Evolutionary conservation across 2,888 invertebrate genomes (phyloP), one percentile per base, ranked within the genome.

Genomic region (Crematogaster levior): DNA sequence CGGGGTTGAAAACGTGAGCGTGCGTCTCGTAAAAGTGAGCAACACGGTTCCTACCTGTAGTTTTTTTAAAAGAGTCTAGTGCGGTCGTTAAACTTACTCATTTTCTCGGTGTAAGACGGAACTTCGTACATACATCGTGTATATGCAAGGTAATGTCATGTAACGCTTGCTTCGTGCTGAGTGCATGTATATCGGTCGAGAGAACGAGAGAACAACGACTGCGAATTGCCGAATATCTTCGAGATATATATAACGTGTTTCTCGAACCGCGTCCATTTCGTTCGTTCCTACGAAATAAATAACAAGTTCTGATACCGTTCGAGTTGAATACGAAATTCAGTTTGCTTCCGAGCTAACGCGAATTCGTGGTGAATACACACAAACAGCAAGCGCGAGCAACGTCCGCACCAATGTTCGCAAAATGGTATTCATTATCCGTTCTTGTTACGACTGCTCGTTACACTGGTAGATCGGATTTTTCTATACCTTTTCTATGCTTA

Each of bases 31-130:
- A 63, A 66, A 61, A 48, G 75, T 68, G 61, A 82, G 88, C 88
- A 21, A 68, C 66, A 48, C 56, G 61, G 80, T 68, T 51, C 30
- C 65, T 81, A 18, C 24, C 43, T 10, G 82, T 51, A 80, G 81
- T 90, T 89, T 88, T 88, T 83, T 81, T 75, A 85, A 74, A 86
- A 88, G 82, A 81, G 85, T 80, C 83, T 30, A 27, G 68, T 53
- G 56, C 56, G 84, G 84, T 85, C 86, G 90, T 89, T 88, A 90
- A 89, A 86, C 84, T 81, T 60, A 66, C 84, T 77, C 83, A 60
- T 81, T 83, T 88, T 83, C 84, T 81, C 72, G 61, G 43, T 40
- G 34, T 61, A 61, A 70, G 77, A 48, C 9, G 37, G 46, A 51
- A 48, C 30, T 4, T 27, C 15, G 48, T 21, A 48, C 34, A 18